These are phyloP conservation scores for Salvator merianae DNA, from an alignment of 2,113 vertebrate genomes.

Conservation along the genomic window DNA sequence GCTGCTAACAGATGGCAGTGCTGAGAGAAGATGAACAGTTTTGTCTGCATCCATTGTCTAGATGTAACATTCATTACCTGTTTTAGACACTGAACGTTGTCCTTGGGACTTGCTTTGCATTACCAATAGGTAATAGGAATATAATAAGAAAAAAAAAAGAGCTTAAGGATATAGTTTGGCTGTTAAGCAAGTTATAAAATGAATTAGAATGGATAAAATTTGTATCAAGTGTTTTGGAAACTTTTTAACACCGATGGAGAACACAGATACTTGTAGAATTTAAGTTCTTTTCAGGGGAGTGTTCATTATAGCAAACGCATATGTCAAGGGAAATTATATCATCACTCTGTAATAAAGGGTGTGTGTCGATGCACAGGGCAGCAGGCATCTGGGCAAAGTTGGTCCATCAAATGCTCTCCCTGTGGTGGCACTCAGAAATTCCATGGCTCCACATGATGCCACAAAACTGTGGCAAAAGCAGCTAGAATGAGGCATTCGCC, in stretches of 20 bases:
- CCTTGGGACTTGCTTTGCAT: constrained; percentile 41
- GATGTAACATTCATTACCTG: constrained; percentile 38
- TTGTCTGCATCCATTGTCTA: constrained; percentile 12
- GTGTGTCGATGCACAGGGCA: neutral
- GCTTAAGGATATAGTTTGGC: constrained; percentile 50
- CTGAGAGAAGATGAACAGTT: constrained; percentile 15
- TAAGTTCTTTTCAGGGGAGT: neutral
- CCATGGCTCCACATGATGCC: no score
- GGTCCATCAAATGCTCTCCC: no score
- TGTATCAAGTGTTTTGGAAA: constrained; percentile 14
- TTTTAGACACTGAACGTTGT: constrained; percentile 30
- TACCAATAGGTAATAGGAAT: constrained; percentile 21
- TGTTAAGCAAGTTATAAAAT: constrained; percentile 34
- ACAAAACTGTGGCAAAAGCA: no score
- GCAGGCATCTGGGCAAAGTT: no score
- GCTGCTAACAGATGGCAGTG: constrained; percentile 27
- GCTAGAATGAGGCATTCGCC: no score
- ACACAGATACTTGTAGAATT: constrained; percentile 20
- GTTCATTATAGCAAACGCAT: neutral
- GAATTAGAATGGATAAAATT: constrained; percentile 1
- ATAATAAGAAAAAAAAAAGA: constrained; percentile 11
- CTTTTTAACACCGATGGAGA: constrained; percentile 26
- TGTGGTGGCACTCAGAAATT: no score
- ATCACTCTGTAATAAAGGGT: neutral
- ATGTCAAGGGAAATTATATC: neutral